These are phyloP conservation scores for Antheraea yamamai DNA, from an alignment of 2,888 invertebrate species.

Conservation along the genomic window DNA sequence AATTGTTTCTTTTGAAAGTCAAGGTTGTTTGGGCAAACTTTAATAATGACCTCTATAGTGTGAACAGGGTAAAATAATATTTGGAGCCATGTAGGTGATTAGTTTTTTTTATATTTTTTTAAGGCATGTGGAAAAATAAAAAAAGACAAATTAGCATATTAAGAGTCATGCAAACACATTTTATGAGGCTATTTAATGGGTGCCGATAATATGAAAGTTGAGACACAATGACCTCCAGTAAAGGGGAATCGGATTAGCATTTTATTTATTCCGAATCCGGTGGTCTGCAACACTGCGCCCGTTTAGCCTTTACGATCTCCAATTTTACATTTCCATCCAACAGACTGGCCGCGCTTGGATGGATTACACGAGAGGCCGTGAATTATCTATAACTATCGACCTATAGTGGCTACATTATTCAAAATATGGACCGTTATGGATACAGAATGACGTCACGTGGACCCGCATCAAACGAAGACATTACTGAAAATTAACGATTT, in stretches of 20 bases:
- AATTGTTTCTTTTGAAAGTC: no score
- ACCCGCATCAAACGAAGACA: not conserved
- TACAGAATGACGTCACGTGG: not conserved
- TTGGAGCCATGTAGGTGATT: no score
- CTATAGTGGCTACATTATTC: not conserved
- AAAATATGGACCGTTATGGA: not conserved
- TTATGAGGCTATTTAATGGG: not conserved
- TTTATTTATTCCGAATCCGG: constrained; percentile 52
- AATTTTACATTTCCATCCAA: constrained; percentile 36
- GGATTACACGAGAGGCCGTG: not conserved
- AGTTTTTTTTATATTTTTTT: no score
- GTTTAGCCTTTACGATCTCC: constrained; percentile 33
- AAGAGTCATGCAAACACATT: no score
- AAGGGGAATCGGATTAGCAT: constrained; percentile 53
- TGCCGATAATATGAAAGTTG: not conserved
- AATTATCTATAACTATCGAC: not conserved
- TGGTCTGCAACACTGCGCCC: constrained; percentile 29
- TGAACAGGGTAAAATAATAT: no score
- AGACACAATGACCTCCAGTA: constrained; percentile 36
- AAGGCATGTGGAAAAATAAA: no score
- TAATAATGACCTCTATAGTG: no score
- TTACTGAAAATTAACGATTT: not conserved
- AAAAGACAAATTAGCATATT: not conserved
- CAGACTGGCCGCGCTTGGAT: constrained; percentile 31
- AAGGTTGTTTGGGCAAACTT: no score